Evolutionary conservation across 2,797 vertebrate genomes (phyloP).

Genomic region (Podarcis siculus): DNA sequence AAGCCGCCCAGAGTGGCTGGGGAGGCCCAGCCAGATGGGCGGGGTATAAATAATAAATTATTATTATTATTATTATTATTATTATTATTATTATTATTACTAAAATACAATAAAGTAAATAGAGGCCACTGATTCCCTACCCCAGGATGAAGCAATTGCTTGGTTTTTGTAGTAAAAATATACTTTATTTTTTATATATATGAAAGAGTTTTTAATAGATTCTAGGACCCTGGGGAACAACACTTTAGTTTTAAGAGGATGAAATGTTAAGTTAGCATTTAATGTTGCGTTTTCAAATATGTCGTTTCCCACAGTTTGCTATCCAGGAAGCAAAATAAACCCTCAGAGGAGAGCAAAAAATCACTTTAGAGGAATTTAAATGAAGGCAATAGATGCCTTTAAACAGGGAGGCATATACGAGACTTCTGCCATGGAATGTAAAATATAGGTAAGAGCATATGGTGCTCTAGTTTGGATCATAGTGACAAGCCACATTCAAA

Average conservation of each 20-base stretch:
- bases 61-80: too few species aligned
- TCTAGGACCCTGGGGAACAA: not conserved
- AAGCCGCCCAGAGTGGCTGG: too few species aligned
- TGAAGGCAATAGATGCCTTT: slow-evolving; percentile 46
- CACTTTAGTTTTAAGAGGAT: slow-evolving; percentile 21
- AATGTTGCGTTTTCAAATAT: slow-evolving; percentile 5
- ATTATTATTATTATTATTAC: too few species aligned
- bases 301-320: not conserved
- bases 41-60: too few species aligned
- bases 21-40: too few species aligned
- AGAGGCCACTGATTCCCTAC: not conserved
- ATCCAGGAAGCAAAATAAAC: not conserved
- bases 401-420: slow-evolving; percentile 68
- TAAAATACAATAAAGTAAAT: not conserved
- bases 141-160: not conserved
- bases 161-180: not conserved
- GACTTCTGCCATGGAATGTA: slow-evolving; percentile 53
- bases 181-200: not conserved
- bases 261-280: slow-evolving; percentile 13
- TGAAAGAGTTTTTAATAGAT: not conserved
- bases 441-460: slow-evolving; percentile 41
- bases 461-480: slow-evolving; percentile 47
- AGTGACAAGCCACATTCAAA: slow-evolving; percentile 46
- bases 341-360: not conserved
- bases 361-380: slow-evolving; percentile 48